Base-by-base conservation (phyloP, 2,113 vertebrate species). In the Procapra przewalskii region DNA sequence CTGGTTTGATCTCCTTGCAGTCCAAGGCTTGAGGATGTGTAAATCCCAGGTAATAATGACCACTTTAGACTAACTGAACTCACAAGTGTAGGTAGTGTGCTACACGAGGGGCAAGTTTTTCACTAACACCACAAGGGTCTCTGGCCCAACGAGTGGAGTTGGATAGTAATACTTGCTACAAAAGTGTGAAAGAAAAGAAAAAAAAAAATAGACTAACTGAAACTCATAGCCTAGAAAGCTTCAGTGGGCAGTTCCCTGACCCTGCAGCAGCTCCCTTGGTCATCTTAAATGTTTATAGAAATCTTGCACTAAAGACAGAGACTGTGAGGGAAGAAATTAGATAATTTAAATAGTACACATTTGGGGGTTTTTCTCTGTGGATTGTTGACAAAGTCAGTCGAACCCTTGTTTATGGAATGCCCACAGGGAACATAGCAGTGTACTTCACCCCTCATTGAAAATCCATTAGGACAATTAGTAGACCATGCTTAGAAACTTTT, bases 371-470 rank as follows among this genome's bases (percentile, higher is more conserved):
- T 67, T 52, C 91, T 97, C 9, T 64, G 25, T 62, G 25, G 12
- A 7, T 67, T 92, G 43, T 90, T 94, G 82, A 75, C 84, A 88
- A 83, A 90, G 59, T 91, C 86, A 77, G 45, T 96, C 60, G 97
- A 96, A 94, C 96, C 43, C n/a, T 40, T 87, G 89, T 96, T 95
- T 97, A 91, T 94, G 79, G 91, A 36, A 64, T 60, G 45, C 77
- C 93, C 62, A 7, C 36, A 88, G 85, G 96, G 88, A 67, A 95
- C 80, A 67, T 36, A 57, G 54, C 80, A 83, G 40, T 29, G 80
- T 90, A 88, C 55, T 81, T 98, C 71, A 96, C 80, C 88, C 91
- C 96, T 97, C 96, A 97, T 79, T 97, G 97, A 96, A 97, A 98
- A 97, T 60, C 75, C 93, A 95, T 97, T 96, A 93, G 96, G 96